Evolutionary conservation across 2,113 vertebrate genomes (phyloP).

Genomic region (Microtus montanus): DNA sequence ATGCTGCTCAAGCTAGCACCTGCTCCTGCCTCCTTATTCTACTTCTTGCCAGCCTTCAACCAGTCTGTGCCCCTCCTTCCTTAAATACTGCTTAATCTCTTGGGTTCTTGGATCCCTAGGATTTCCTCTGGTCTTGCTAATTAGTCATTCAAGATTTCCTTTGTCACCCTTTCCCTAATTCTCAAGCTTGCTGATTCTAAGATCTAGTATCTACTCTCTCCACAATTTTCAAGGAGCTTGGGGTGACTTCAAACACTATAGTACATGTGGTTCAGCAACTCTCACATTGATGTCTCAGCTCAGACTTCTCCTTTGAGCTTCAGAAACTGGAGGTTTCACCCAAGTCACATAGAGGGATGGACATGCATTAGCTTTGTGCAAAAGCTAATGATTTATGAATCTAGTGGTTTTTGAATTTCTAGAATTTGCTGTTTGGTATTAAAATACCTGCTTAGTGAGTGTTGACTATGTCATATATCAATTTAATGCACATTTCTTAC

Average conservation of each 20-base stretch:
- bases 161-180: not conserved
- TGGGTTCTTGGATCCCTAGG: not conserved
- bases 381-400: not conserved
- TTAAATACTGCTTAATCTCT: not conserved
- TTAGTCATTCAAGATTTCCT: not conserved
- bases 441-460: not conserved
- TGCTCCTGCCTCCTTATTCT: not conserved
- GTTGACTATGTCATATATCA: too few species aligned
- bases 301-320: not conserved
- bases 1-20: not conserved
- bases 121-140: not conserved
- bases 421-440: not conserved
- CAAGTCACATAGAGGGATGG: not conserved
- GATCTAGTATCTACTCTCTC: not conserved
- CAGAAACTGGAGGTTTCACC: not conserved
- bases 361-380: not conserved
- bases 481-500: too few species aligned
- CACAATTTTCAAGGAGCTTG: not conserved
- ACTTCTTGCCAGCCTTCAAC: not conserved
- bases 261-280: not conserved
- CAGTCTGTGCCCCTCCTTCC: not conserved
- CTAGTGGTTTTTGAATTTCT: not conserved
- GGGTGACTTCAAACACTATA: not conserved
- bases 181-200: not conserved
- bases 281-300: not conserved